Base-by-base conservation (phyloP, 2,888 invertebrate species). In the Acholoe squamosa region DNA sequence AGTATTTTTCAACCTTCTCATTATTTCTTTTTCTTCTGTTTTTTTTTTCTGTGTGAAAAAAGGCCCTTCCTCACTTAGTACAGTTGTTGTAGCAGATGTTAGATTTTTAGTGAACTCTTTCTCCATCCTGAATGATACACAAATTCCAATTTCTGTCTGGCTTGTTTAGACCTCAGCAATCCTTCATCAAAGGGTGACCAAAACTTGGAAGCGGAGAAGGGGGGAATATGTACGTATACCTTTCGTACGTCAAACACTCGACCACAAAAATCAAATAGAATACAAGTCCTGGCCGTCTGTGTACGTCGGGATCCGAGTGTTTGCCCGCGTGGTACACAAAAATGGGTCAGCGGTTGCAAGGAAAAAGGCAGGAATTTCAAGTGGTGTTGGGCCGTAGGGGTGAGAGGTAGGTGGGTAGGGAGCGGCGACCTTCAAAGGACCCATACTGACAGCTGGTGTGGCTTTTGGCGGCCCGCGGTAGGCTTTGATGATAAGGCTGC, bases 281-380 rank as follows among this genome's bases (percentile, higher is more conserved):
- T 25, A 25, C 19, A 28, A 16, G 71, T 76, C 25, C 67, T 7
- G 14, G 14, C 71, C 71, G 71, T 25, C 25, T 71, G 31, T 25
- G 28, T 14, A 25, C 71, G 25, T 14, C 71, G 31, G 3, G 71
- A 71, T 71, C 71, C 71, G 28, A n/a, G 31, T 71, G 71, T 71
- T 80, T 80, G 34, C 25, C 80, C 80, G 80, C 34, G 34, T n/a
- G n/a, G n/a, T 16, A 22, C 1, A 19, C 31, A 0, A 80, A 80
- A 80, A 34, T 80, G 80, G 80, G 80, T 80, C 80, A 80, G 80
- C 34, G 80, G 80, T 43, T 80, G 80, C 80, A 80, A 43, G 80
- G 80, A 80, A 80, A 80, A 80, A n/a, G n/a, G 80, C 80, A 33
- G 80, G 80, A 80, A 80, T 80, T 43, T 80, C 80, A 34, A 80